Evolutionary conservation across 2,888 invertebrate genomes (phyloP), one percentile per base, ranked within the genome.

Genomic region (Coleophora flavipennella): DNA sequence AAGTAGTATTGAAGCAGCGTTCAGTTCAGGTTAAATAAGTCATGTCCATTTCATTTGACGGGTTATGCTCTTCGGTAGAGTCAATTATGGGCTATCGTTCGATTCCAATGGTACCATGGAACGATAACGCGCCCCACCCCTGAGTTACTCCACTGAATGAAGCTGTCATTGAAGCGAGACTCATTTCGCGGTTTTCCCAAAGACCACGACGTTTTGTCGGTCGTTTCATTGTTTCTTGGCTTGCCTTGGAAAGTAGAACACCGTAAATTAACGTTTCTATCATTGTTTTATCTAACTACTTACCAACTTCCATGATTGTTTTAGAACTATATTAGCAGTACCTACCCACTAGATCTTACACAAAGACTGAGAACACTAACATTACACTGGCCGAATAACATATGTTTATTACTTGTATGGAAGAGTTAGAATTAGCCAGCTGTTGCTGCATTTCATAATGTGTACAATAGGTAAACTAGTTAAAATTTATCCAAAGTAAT

Each of bases 111-210:
- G 20, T 20, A 20, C 6, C 20, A 4, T 20, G 20, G 3, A 20
- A 20, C 6, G 6, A 4, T 20, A 20, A 47, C 48, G 66, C 79
- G 81, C 83, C 81, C 83, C 83, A 80, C 80, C 81, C 80, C 74
- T 64, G 65, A 58, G 54, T 61, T 58, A 61, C 61, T 65, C 60
- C 57, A 58, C 65, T 72, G 69, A 73, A 67, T 69, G 68, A 67
- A 67, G 59, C 67, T 72, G 69, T 73, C 72, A 68, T 67, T 70
- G 62, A 59, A 69, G 66, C 67, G 64, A 68, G 63, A 69, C 70
- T 68, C 67, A 57, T 62, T 63, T 55, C 49, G 55, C 57, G 60
- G 57, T 62, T 57, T 58, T 54, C 43, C 49, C 38, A 39, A 53
- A 50, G 48, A 53, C n/a, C n/a, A 51, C 48, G 48, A 47, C 53